These are phyloP conservation scores for Rhodeus uyekii DNA, from an alignment of 2,797 vertebrate species.

Conservation along the genomic window DNA sequence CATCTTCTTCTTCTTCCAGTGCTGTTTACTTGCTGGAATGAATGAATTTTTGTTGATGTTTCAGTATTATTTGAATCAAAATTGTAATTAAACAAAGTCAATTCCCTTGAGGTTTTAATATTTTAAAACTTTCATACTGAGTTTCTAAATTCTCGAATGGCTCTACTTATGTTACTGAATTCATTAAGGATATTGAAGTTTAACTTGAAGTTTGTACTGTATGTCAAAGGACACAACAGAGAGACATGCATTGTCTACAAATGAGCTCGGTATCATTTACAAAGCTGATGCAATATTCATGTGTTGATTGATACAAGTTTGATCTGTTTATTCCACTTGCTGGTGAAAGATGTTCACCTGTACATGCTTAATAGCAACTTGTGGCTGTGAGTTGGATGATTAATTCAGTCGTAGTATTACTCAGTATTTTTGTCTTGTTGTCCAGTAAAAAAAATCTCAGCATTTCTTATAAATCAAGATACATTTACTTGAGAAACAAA, in stretches of 20 bases:
- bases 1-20: background rate
- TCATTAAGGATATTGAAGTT: background rate
- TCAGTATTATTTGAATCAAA: background rate
- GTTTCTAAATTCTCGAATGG: background rate
- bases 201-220: background rate
- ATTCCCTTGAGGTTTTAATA: too few relatives aligned
- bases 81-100: background rate
- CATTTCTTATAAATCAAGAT: background rate
- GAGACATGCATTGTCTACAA: background rate
- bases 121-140: too few relatives aligned
- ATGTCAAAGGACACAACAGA: conserved; percentile 1
- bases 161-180: background rate
- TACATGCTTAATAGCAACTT: too few relatives aligned
- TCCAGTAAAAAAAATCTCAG: background rate
- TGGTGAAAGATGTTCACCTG: too few relatives aligned
- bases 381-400: background rate
- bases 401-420: background rate
- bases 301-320: background rate
- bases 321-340: background rate
- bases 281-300: background rate
- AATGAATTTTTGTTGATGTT: background rate
- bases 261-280: background rate
- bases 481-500: background rate
- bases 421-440: background rate
- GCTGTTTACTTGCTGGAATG: background rate